These are phyloP conservation scores for Ctena decussata DNA, from an alignment of 2,888 invertebrate genomes.

Conservation along the genomic window DNA sequence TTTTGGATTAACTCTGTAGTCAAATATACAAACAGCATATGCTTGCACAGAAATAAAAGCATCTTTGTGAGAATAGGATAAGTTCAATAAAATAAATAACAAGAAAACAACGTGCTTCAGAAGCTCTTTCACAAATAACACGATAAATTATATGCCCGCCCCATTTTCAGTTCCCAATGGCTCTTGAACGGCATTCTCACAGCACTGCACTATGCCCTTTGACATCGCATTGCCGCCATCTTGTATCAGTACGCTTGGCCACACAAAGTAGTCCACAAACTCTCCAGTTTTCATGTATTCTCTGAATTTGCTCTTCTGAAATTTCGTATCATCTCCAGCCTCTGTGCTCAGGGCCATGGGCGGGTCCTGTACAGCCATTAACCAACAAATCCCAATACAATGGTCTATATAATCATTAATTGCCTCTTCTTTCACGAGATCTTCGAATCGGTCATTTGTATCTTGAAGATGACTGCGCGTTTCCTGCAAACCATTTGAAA, in stretches of 20 bases:
- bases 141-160: too few relatives aligned
- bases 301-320: neutral
- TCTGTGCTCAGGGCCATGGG: neutral
- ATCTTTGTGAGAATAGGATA: too few relatives aligned
- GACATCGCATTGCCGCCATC: neutral
- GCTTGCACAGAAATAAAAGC: too few relatives aligned
- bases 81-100: too few relatives aligned
- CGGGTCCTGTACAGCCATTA: slow-evolving; percentile 12
- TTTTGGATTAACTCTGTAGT: too few relatives aligned
- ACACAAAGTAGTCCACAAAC: slow-evolving; percentile 6
- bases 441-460: neutral
- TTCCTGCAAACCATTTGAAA: neutral
- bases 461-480: neutral
- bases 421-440: neutral
- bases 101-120: too few relatives aligned
- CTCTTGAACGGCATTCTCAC: neutral
- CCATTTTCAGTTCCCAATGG: too few relatives aligned
- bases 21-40: too few relatives aligned
- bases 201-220: neutral
- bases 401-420: neutral
- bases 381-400: neutral
- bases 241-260: slow-evolving; percentile 4
- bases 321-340: neutral
- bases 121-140: too few relatives aligned
- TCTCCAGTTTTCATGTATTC: neutral